A percentile compares a stretch with the other conserved stretches of the same genome.
phyloP scores from a whole-genome alignment of 2,113 vertebrate genomes.

The Carlito syrichta region DNA sequence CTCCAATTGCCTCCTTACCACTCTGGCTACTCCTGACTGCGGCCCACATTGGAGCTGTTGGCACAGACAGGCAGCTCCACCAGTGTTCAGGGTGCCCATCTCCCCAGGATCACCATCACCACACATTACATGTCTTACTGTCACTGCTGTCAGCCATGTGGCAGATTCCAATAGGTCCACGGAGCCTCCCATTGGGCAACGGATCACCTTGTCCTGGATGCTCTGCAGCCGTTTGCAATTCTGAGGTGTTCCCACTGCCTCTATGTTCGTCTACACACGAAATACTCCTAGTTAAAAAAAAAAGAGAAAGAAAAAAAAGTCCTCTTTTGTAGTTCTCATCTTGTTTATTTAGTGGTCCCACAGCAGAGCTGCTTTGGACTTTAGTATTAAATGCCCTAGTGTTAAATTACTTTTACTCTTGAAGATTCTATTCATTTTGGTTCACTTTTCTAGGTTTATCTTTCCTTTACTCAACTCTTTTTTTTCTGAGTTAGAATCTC shows the following conservation, averaged over 20 bases:
- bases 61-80: background rate
- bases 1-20: background rate
- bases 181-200: background rate
- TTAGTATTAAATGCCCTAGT: background rate
- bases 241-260: background rate
- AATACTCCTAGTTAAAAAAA: background rate
- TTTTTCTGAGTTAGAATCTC: too few relatives aligned
- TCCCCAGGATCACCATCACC: background rate
- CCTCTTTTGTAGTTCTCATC: background rate
- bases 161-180: background rate
- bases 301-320: rapidly evolving
- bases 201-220: background rate
- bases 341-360: background rate
- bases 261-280: background rate
- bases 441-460: background rate
- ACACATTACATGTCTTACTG: background rate
- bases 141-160: background rate
- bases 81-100: background rate
- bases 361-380: background rate
- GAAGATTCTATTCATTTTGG: background rate
- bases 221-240: background rate
- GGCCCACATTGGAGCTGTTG: background rate
- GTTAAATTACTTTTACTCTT: background rate
- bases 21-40: background rate
- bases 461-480: background rate